Evolutionary conservation across 2,797 vertebrate genomes (phyloP).

Genomic region (Platyrinchus mystaceus): DNA sequence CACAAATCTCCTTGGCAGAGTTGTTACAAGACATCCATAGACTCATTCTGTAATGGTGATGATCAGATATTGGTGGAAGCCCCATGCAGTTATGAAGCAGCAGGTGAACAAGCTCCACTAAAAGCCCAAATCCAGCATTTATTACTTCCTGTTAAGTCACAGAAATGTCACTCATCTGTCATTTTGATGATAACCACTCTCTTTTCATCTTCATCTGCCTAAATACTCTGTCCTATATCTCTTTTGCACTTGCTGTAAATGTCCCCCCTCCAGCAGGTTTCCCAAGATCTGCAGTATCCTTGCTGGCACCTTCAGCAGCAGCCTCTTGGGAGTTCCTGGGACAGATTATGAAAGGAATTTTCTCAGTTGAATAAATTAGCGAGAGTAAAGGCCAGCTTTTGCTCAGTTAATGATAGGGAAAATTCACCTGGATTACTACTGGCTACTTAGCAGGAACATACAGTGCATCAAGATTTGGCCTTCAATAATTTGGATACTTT

Average conservation of each 20-base stretch:
- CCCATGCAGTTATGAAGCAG: neutral
- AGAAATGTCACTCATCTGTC: neutral
- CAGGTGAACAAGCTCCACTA: neutral
- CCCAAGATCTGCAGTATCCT: neutral
- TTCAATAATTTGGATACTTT: neutral
- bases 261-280: neutral
- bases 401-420: neutral
- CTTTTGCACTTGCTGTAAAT: neutral
- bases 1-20: neutral
- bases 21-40: neutral
- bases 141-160: slow-evolving; percentile 18
- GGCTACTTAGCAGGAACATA: neutral
- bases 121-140: neutral
- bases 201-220: neutral
- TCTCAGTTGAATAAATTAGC: neutral
- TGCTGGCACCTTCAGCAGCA: neutral
- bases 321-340: neutral
- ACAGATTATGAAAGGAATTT: neutral
- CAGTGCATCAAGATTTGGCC: neutral
- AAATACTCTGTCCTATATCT: neutral
- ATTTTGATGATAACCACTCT: neutral
- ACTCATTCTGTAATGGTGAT: neutral
- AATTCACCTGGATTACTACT: neutral
- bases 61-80: neutral
- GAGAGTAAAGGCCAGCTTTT: neutral